Percentiles rank a stretch among this genome's conserved stretches.
phyloP scores from a whole-genome alignment of 2,888 invertebrate species.

The Pseudoips prasinana region DNA sequence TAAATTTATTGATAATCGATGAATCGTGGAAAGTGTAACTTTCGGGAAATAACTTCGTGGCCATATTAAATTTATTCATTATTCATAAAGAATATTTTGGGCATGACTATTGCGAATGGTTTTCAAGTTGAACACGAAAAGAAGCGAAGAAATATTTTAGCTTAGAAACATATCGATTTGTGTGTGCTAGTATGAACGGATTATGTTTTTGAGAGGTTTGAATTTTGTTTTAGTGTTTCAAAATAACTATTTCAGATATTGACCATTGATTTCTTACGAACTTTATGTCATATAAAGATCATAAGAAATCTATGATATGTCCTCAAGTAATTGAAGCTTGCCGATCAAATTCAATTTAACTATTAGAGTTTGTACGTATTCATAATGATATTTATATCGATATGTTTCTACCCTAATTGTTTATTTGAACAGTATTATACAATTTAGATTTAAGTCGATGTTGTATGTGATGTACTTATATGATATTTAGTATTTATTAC shows the following conservation, averaged over 20 bases:
- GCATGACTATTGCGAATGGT: conserved; percentile 16
- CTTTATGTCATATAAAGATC: too few species aligned
- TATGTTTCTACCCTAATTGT: conserved; percentile 11
- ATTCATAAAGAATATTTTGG: conserved; percentile 8
- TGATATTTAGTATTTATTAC: conserved; percentile 20
- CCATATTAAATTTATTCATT: conserved; percentile 6
- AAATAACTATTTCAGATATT: too few species aligned
- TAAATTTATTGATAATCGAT: conserved; percentile 23
- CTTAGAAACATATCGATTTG: conserved; percentile 2
- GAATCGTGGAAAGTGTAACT: conserved; percentile 22
- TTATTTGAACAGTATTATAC: conserved; percentile 30
- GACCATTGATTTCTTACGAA: too few species aligned
- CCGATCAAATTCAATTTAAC: too few species aligned
- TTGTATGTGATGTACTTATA: conserved; percentile 20
- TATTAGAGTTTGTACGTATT: too few species aligned
- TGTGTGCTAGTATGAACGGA: too few species aligned
- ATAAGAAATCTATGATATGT: too few species aligned
- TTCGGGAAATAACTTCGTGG: conserved; percentile 16
- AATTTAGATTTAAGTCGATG: conserved; percentile 24
- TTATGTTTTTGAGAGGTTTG: too few species aligned
- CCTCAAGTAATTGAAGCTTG: too few species aligned
- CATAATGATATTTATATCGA: background rate
- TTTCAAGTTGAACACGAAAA: conserved; percentile 17
- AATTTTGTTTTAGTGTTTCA: too few species aligned
- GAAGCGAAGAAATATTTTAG: conserved; percentile 1